These are phyloP conservation scores for Siniperca obscura DNA, from an alignment of 2,797 vertebrate species.

Conservation along the genomic window DNA sequence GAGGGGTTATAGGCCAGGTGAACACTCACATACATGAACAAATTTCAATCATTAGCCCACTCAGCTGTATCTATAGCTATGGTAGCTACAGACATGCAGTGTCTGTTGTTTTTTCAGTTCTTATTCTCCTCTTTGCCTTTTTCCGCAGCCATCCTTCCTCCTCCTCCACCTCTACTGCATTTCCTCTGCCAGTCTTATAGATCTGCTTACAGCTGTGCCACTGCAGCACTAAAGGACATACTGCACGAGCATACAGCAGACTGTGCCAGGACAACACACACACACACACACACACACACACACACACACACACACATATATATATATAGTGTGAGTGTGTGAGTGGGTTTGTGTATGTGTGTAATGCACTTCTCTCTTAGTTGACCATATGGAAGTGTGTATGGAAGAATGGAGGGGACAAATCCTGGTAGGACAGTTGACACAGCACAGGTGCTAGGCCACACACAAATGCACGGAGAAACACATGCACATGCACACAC, in stretches of 20 bases:
- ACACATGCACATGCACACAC: slow-evolving; percentile 6
- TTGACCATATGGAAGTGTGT: slow-evolving; percentile 64
- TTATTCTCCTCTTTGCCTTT: slow-evolving; percentile 36
- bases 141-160: slow-evolving; percentile 16
- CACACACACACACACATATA: too few species aligned
- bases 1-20: background rate
- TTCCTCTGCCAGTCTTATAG: slow-evolving; percentile 44
- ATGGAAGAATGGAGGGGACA: slow-evolving; percentile 27
- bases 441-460: slow-evolving; percentile 67
- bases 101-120: slow-evolving; percentile 39
- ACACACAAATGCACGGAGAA: slow-evolving; percentile 33
- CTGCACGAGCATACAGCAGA: slow-evolving; percentile 21
- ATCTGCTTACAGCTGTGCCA: slow-evolving; percentile 58
- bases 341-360: slow-evolving; percentile 8
- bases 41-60: background rate
- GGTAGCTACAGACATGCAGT: background rate
- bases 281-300: slow-evolving; percentile 8
- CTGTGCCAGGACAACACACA: slow-evolving; percentile 41
- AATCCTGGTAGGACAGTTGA: slow-evolving; percentile 57
- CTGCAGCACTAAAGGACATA: slow-evolving; percentile 72
- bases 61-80: slow-evolving; percentile 25
- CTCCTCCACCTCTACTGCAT: slow-evolving; percentile 19
- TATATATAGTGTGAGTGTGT: background rate
- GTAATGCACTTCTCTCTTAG: slow-evolving; percentile 33
- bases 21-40: background rate